Percentiles rank a stretch among this genome's conserved stretches.
Conservation (phyloP, 2,113 vertebrate genomes). For the Lonchura striata region DNA sequence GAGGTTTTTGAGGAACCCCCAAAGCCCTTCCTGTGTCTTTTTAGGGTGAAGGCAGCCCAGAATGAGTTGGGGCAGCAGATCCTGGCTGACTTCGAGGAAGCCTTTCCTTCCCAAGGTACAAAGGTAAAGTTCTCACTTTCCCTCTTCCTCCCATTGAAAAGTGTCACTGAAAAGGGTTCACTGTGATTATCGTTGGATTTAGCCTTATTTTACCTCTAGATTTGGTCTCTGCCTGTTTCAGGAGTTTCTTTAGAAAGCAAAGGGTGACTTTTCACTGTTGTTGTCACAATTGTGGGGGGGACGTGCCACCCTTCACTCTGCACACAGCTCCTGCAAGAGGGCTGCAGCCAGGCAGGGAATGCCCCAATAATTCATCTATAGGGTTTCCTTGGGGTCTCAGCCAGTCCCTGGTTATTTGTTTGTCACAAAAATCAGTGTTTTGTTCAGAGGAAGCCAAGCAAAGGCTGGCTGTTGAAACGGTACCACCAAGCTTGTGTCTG, state of each 20-base stretch:
- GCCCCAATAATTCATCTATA: fast-evolving
- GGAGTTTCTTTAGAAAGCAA: not conserved
- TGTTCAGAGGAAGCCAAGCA: not conserved
- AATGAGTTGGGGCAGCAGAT: slow-evolving; percentile 96
- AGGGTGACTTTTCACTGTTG: not conserved
- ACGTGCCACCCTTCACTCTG: not conserved
- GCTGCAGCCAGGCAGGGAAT: not conserved
- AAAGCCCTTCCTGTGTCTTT: not conserved
- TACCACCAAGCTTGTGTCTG: not conserved
- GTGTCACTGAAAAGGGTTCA: not conserved
- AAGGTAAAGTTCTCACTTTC: slow-evolving; percentile 80
- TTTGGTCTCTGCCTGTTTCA: not conserved
- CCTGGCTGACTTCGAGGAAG: slow-evolving; percentile 95
- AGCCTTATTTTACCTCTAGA: not conserved
- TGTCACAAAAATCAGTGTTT: not conserved
- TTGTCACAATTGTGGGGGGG: not conserved
- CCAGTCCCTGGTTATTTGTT: not conserved
- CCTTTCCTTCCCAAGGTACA: slow-evolving; percentile 92
- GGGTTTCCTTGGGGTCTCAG: not conserved
- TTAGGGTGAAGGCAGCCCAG: slow-evolving; percentile 94
- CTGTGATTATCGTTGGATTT: not conserved
- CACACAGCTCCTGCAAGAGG: fast-evolving
- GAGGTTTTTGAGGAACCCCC: not conserved
- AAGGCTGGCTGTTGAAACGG: not conserved
- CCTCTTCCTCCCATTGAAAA: not conserved